Evolutionary conservation across 2,113 vertebrate species (phyloP), one percentile per base, ranked within the genome.

Genomic region (Clinocottus analis): DNA sequence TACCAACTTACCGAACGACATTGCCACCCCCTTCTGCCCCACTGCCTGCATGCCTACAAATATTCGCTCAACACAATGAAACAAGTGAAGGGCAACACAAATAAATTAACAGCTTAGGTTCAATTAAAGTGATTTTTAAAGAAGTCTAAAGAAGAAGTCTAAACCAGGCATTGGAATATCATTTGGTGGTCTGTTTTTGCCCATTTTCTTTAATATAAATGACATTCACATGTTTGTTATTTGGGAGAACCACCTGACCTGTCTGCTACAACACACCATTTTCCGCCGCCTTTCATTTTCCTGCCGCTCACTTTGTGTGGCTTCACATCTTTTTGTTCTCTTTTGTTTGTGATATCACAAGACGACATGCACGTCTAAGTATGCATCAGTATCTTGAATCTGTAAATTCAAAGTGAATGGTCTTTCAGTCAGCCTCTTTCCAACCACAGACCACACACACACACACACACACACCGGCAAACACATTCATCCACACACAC

Each of bases 371-470:
- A 71, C 66, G 83, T 56, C 35, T 8, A 47, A 59, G 37, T 58
- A 25, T 75, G 63, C 76, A 89, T 90, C 80, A 73, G 72, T 47
- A 60, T 43, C 59, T 63, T 27, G 31, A 49, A 89, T 87, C 60
- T 80, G 41, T 23, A 73, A 58, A 84, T 78, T 51, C 75, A 12
- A 19, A 21, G 74, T 67, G 61, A 83, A 80, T 58, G 39, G 13
- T 69, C 62, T 64, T 47, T 69, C 14, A 7, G 27, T 77, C 59
- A 86, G 63, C 79, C 41, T 56, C 3, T 78, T 79, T 62, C 64
- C 53, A n/a, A 87, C 77, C 75, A 69, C 79, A 71, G 89, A 91
- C 88, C 91, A 90, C 91, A 93, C 87, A n/a, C n/a, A n/a, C n/a
- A n/a, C n/a, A n/a, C 56, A 64, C 77, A 78, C 55, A 1, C 84